These are phyloP conservation scores for Eristalinus sepulchralis DNA, from an alignment of 2,888 invertebrate genomes.

Conservation along the genomic window DNA sequence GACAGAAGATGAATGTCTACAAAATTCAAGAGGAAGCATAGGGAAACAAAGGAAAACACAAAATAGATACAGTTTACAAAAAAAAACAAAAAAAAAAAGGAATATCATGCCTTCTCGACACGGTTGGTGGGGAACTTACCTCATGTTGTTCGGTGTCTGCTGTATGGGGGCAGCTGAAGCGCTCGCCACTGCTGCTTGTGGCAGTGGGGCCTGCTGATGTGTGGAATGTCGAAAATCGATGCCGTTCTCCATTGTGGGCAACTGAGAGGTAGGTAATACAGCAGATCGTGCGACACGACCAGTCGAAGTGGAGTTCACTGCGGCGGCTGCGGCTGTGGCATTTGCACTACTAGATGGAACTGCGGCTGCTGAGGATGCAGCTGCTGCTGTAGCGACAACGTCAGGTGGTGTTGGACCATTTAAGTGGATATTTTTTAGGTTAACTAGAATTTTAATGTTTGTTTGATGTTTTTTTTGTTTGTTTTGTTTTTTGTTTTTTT, in stretches of 20 bases:
- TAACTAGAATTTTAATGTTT: conserved; percentile 62
- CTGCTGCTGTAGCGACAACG: conserved; percentile 60
- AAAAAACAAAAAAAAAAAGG: conserved; percentile 23
- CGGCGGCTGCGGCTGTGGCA: conserved; percentile 46
- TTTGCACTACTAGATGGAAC: conserved; percentile 58
- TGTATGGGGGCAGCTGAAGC: background rate
- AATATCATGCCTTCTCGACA: conserved; percentile 10
- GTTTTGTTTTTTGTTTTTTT: conserved; percentile 21
- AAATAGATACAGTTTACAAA: conserved; percentile 33
- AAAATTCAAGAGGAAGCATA: conserved; percentile 35
- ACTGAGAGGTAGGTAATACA: conserved; percentile 35
- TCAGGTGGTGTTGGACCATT: conserved; percentile 73
- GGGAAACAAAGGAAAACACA: conserved; percentile 43
- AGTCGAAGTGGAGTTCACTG: conserved; percentile 64
- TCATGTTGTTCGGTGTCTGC: conserved; percentile 69
- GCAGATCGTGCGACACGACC: conserved; percentile 43
- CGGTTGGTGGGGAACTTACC: conserved; percentile 72
- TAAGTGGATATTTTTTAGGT: conserved; percentile 74
- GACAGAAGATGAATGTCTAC: conserved; percentile 77
- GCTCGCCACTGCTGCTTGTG: conserved; percentile 15
- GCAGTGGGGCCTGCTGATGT: conserved; percentile 55
- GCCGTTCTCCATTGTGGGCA: conserved; percentile 75
- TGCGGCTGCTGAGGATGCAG: conserved; percentile 63
- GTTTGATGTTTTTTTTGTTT: conserved; percentile 23
- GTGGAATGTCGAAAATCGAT: conserved; percentile 76